Evolutionary conservation across 2,797 vertebrate species (phyloP).

Genomic region (Crocodylus rhombifer): DNA sequence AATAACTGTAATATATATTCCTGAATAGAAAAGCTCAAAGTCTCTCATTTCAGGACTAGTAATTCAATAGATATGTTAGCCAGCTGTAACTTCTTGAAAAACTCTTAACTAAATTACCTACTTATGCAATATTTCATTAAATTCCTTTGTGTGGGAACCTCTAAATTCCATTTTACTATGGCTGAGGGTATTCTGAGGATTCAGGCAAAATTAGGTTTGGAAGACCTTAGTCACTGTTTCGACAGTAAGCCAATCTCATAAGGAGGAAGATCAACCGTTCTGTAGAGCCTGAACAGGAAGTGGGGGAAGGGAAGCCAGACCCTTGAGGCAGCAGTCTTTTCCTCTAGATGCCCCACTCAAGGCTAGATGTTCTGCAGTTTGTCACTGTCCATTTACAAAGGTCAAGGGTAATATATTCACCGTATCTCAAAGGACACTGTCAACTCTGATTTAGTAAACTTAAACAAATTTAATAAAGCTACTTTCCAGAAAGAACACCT

Average conservation of each 20-base stretch:
- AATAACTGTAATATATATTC: background rate
- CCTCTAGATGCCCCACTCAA: background rate
- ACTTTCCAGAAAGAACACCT: conserved; percentile 69
- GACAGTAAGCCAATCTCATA: background rate
- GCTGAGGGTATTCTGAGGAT: background rate
- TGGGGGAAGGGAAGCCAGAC: conserved; percentile 17
- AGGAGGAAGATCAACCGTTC: background rate
- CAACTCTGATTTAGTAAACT: conserved; percentile 61
- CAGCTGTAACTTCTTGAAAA: background rate
- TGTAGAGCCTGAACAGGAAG: background rate
- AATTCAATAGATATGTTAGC: background rate
- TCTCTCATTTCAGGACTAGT: background rate
- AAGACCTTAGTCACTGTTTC: conserved; percentile 5
- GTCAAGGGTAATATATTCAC: conserved; percentile 46
- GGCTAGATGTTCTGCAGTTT: conserved; percentile 32
- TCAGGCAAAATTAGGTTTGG: background rate
- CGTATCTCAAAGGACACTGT: conserved; percentile 48
- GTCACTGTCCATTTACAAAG: conserved; percentile 26
- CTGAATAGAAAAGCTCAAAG: background rate
- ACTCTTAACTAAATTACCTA: background rate
- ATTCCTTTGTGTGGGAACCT: background rate
- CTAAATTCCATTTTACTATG: background rate
- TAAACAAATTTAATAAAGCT: conserved; percentile 69
- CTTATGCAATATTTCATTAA: background rate
- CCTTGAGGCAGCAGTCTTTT: background rate